Percentiles rank a stretch among this genome's conserved stretches.
phyloP scores from a whole-genome alignment of 2,888 invertebrate species.

The Malacosoma neustria region DNA sequence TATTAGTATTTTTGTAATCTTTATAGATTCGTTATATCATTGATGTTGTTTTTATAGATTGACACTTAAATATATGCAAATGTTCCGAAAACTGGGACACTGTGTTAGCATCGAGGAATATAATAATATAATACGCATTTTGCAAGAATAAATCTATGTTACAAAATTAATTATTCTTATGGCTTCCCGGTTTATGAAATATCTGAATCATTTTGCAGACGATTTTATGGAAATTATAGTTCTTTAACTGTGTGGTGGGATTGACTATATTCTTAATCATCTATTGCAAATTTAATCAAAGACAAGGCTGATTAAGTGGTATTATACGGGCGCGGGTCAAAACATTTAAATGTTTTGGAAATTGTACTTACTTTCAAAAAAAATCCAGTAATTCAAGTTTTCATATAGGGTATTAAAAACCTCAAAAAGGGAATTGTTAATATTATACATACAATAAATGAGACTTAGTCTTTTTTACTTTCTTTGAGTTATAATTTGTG shows the following conservation, averaged over 20 bases:
- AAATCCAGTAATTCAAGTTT: no score
- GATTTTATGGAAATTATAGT: not conserved
- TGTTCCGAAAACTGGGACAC: not conserved
- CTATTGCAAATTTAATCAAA: not conserved
- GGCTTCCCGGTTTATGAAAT: not conserved
- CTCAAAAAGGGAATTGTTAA: no score
- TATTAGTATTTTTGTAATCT: not conserved
- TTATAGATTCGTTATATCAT: not conserved
- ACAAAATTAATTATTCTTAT: not conserved
- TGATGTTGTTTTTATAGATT: not conserved
- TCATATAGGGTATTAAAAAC: no score
- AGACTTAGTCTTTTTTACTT: no score
- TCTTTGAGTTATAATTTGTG: no score
- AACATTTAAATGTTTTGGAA: no score
- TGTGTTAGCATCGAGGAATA: not conserved
- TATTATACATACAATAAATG: no score
- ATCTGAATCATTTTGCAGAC: not conserved
- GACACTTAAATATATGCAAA: not conserved
- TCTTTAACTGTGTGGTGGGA: not conserved
- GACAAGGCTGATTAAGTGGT: no score
- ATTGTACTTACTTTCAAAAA: no score
- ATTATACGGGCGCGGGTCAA: no score
- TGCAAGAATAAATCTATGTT: not conserved
- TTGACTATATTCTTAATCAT: not conserved
- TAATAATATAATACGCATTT: not conserved